Percentiles rank a stretch among this genome's conserved stretches.
Evolutionary conservation across 2,888 invertebrate species (phyloP).

Genomic region (Sinohyriopsis cumingii): DNA sequence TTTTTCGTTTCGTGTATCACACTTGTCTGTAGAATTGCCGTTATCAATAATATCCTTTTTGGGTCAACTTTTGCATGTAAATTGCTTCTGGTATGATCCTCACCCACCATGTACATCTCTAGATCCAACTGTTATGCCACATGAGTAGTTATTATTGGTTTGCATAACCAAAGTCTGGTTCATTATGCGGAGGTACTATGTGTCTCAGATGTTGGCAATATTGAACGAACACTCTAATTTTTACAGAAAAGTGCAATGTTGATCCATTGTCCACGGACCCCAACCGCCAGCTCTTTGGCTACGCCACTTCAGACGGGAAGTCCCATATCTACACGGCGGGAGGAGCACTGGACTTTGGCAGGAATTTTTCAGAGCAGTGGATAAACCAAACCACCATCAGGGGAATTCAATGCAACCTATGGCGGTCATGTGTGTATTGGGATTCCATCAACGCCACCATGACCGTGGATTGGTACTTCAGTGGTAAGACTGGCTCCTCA

Average conservation of each 20-base stretch:
- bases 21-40: too few relatives aligned
- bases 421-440: constrained; percentile 43
- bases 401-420: constrained; percentile 40
- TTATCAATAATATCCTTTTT: too few relatives aligned
- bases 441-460: constrained; percentile 34
- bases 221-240: too few relatives aligned
- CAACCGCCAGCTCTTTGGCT: constrained; percentile 29
- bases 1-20: too few relatives aligned
- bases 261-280: constrained; percentile 4
- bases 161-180: too few relatives aligned
- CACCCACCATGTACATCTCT: too few relatives aligned
- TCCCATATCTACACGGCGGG: constrained; percentile 28
- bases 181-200: not conserved
- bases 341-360: constrained; percentile 29
- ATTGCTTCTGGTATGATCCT: too few relatives aligned
- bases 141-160: too few relatives aligned
- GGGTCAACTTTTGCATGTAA: too few relatives aligned
- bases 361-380: constrained; percentile 24
- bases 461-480: constrained; percentile 46
- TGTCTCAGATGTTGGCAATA: not conserved
- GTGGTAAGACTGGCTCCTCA: constrained; percentile 25
- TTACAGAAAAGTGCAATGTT: constrained; percentile 33
- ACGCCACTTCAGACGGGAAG: constrained; percentile 8
- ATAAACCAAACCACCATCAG: constrained; percentile 33
- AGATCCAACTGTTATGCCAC: too few relatives aligned